A percentile compares a stretch with the other conserved stretches of the same genome.
phyloP scores from a whole-genome alignment of 2,113 vertebrate genomes.

The Notiomystis cincta region DNA sequence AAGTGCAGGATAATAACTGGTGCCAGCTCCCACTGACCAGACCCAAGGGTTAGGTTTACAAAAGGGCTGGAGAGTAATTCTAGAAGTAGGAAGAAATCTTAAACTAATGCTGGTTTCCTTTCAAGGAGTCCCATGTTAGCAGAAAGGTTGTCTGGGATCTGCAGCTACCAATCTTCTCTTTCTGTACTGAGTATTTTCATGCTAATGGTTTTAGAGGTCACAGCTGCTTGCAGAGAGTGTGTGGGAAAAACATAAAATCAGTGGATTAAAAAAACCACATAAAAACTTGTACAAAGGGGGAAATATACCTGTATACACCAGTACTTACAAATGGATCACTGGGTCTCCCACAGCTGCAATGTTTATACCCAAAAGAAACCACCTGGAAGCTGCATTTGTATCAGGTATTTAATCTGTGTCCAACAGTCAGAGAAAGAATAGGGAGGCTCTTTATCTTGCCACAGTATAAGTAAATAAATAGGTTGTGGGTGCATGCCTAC shows the following conservation, averaged over 20 bases:
- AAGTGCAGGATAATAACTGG: not conserved
- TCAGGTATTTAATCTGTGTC: not conserved
- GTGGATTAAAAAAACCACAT: fast-evolving
- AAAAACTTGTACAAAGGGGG: not conserved
- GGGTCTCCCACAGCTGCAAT: not conserved
- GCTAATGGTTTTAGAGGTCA: not conserved
- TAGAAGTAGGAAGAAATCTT: not conserved
- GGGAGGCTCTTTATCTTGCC: not conserved
- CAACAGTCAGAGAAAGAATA: not conserved
- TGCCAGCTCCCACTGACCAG: slow-evolving; percentile 22
- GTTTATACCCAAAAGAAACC: not conserved
- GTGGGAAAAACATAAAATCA: not conserved
- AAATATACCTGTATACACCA: not conserved
- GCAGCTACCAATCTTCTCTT: not conserved
- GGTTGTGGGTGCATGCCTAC: not conserved
- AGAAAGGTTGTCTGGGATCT: not conserved
- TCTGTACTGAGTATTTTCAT: not conserved
- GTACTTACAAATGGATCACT: not conserved
- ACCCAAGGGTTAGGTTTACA: not conserved
- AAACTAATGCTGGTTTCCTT: not conserved
- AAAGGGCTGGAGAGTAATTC: not conserved
- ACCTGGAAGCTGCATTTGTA: not conserved
- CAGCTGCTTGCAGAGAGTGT: not conserved
- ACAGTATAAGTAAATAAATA: fast-evolving
- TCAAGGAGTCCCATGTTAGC: not conserved